Evolutionary conservation across 2,888 invertebrate genomes (phyloP).

Genomic region (Nemotelus nigrinus): DNA sequence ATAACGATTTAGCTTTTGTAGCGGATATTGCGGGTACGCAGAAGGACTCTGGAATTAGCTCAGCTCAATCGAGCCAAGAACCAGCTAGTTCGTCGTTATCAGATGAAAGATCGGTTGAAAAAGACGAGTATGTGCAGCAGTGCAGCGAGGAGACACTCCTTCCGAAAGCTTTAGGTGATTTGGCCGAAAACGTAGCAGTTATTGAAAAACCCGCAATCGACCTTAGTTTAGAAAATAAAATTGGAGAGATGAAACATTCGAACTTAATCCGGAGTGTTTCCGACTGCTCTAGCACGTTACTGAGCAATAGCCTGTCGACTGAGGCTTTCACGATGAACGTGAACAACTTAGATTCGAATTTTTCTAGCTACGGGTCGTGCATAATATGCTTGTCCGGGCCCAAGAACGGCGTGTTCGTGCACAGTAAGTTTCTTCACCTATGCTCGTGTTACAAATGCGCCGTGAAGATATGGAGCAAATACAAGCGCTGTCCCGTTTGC

Average conservation of each 20-base stretch:
- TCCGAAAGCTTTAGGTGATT: constrained; percentile 49
- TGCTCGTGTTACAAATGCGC: constrained; percentile 79
- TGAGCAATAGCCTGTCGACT: constrained; percentile 16
- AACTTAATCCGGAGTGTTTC: constrained; percentile 31
- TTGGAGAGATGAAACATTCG: constrained; percentile 2
- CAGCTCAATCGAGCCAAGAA: constrained; percentile 55
- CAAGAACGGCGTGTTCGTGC: constrained; percentile 75
- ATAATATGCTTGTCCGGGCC: constrained; percentile 72
- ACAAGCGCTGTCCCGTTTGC: constrained; percentile 75
- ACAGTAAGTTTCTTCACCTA: constrained; percentile 73
- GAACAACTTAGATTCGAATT: constrained; percentile 18
- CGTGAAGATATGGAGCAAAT: constrained; percentile 71
- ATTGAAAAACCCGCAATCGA: neutral
- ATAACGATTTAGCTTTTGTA: neutral
- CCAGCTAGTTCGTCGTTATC: constrained; percentile 25
- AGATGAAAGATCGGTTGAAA: constrained; percentile 45
- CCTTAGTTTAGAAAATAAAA: neutral
- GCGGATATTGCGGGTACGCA: constrained; percentile 43
- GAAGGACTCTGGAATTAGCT: constrained; percentile 56
- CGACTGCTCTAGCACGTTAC: constrained; percentile 19
- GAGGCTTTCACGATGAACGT: constrained; percentile 23
- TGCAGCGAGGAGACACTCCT: constrained; percentile 50
- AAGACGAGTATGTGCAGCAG: constrained; percentile 41
- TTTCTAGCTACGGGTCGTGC: constrained; percentile 62
- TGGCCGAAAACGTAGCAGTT: constrained; percentile 25